phyloP scores from a whole-genome alignment of 1,140 invertebrate species.

The Dendrolimus kikuchii region DNA sequence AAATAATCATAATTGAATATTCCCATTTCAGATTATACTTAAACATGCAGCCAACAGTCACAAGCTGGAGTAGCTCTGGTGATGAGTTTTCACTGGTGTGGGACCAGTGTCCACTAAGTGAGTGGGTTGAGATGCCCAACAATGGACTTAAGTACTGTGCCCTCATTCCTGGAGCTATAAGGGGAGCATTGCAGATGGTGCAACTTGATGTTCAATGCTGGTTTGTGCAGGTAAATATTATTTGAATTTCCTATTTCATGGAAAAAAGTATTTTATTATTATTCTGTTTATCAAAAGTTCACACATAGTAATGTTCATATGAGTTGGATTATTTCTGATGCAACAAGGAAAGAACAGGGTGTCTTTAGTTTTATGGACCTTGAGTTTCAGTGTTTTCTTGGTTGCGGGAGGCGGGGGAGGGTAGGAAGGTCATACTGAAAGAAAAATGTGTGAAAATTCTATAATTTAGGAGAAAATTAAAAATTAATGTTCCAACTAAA shows the following conservation, averaged over 20 bases:
- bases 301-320: no score
- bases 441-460: no score
- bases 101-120: conserved; percentile 96
- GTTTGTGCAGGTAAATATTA: conserved; percentile 77
- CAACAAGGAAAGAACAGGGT: no score
- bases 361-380: no score
- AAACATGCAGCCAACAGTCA: conserved; percentile 90
- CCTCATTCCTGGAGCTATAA: conserved; percentile 92
- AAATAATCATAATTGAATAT: not conserved
- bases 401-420: no score
- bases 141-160: conserved; percentile 96
- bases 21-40: conserved; percentile 88
- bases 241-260: conserved; percentile 5
- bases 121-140: conserved; percentile 98
- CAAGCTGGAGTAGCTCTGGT: conserved; percentile 93
- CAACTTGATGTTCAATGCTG: conserved; percentile 85
- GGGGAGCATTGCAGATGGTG: conserved; percentile 98
- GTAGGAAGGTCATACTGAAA: no score
- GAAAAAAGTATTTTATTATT: conserved; percentile 1
- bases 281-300: no score
- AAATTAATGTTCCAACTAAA: no score
- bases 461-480: no score
- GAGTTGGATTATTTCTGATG: no score
- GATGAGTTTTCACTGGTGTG: conserved; percentile 98
- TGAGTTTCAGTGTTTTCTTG: no score